Conservation (phyloP, 2,113 vertebrate species). For the Myotis brandtii region DNA sequence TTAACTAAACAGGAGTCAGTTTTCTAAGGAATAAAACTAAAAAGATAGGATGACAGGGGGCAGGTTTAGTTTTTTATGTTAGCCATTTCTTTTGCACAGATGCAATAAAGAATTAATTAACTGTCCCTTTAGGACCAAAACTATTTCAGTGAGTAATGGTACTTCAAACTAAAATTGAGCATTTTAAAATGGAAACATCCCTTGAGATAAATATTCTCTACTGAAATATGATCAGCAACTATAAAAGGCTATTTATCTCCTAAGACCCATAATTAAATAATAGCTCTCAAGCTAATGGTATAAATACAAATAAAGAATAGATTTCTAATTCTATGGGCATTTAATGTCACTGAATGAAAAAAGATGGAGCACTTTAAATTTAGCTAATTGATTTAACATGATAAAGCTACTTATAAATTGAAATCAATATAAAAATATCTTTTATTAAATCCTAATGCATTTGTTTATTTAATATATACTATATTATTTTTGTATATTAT, state of each 20-base stretch:
- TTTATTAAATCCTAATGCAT: background rate
- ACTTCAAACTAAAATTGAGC: background rate
- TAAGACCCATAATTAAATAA: constrained; percentile 22
- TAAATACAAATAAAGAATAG: background rate
- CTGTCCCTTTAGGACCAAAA: background rate
- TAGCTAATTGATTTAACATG: background rate
- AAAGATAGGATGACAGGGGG: background rate
- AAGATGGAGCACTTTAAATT: background rate
- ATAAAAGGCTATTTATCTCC: background rate
- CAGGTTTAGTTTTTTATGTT: background rate
- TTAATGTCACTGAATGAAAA: background rate
- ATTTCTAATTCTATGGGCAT: background rate
- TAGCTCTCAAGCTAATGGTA: background rate
- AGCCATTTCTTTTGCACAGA: constrained; percentile 14
- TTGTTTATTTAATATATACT: background rate
- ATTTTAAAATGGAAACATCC: constrained; percentile 37
- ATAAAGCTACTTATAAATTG: background rate
- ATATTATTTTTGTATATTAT: background rate
- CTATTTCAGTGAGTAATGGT: background rate
- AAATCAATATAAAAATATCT: background rate
- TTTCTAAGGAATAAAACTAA: constrained; percentile 28
- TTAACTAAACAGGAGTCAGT: background rate
- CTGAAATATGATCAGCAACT: constrained; percentile 7
- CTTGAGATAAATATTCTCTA: background rate
- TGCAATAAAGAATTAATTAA: constrained; percentile 49